Evolutionary conservation across 2,888 invertebrate genomes (phyloP).

Genomic region (Ochlodes sylvanus): DNA sequence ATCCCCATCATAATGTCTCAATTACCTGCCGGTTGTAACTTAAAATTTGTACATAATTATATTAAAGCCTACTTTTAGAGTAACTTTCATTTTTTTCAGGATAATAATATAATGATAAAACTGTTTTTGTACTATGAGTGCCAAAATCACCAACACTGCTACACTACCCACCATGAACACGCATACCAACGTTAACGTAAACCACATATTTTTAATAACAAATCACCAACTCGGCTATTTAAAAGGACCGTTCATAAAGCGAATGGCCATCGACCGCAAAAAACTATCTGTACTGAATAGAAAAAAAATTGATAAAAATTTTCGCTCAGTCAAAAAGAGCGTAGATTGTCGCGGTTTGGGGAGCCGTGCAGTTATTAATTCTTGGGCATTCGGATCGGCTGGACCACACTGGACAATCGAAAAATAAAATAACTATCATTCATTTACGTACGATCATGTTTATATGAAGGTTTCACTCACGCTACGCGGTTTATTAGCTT

Average conservation of each 20-base stretch:
- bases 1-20: too few relatives aligned
- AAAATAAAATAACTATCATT: constrained; percentile 83
- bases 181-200: background rate
- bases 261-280: constrained; percentile 75
- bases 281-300: constrained; percentile 79
- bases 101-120: too few relatives aligned
- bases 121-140: too few relatives aligned
- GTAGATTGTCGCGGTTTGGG: constrained; percentile 78
- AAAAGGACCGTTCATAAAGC: constrained; percentile 53
- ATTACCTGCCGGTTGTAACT: too few relatives aligned
- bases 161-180: too few relatives aligned
- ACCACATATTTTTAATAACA: constrained; percentile 8
- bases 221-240: constrained; percentile 48
- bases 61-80: too few relatives aligned
- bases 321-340: constrained; percentile 71
- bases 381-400: constrained; percentile 69
- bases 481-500: constrained; percentile 58
- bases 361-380: constrained; percentile 75
- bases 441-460: constrained; percentile 72
- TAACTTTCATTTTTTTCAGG: too few relatives aligned
- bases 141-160: too few relatives aligned
- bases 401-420: constrained; percentile 76
- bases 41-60: too few relatives aligned
- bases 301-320: constrained; percentile 66
- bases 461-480: constrained; percentile 42